A percentile compares a stretch with the other conserved stretches of the same genome.
phyloP scores from a whole-genome alignment of 2,113 vertebrate genomes.

The Corynorhinus townsendii region DNA sequence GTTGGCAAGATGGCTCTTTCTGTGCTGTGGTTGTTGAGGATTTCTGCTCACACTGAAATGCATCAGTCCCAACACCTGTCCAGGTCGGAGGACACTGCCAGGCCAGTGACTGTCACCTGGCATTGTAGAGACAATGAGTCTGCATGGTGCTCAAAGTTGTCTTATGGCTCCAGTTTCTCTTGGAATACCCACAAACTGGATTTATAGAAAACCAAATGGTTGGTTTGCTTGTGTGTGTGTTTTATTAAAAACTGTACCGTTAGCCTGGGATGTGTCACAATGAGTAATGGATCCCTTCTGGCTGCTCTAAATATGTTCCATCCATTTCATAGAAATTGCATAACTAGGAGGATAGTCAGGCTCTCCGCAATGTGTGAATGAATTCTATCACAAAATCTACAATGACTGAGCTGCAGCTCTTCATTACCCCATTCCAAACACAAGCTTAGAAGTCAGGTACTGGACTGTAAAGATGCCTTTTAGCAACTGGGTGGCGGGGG shows the following conservation, averaged over 20 bases:
- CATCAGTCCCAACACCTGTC: not conserved
- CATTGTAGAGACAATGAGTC: not conserved
- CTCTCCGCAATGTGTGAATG: not conserved
- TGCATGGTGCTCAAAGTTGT: not conserved
- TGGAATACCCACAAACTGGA: not conserved
- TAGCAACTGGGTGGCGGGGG: not conserved
- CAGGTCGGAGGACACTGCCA: not conserved
- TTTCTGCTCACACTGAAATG: not conserved
- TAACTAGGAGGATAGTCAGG: not conserved
- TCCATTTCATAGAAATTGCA: not conserved
- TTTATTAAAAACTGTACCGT: conserved; percentile 1
- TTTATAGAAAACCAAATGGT: not conserved
- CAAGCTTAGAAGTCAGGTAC: not conserved
- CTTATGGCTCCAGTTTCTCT: not conserved
- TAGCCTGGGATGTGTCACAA: not conserved
- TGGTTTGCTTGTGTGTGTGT: not conserved
- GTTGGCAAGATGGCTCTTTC: not conserved
- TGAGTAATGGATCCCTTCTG: not conserved
- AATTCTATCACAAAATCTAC: not conserved
- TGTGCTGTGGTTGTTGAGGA: not conserved
- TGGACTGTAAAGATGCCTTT: not conserved
- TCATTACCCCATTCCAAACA: not conserved
- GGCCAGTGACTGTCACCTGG: not conserved
- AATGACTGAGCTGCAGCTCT: not conserved
- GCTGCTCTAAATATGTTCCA: not conserved